A percentile compares a stretch with the other conserved stretches of the same genome.
phyloP scores from a whole-genome alignment of 2,113 vertebrate species.

The Eclectus roratus region DNA sequence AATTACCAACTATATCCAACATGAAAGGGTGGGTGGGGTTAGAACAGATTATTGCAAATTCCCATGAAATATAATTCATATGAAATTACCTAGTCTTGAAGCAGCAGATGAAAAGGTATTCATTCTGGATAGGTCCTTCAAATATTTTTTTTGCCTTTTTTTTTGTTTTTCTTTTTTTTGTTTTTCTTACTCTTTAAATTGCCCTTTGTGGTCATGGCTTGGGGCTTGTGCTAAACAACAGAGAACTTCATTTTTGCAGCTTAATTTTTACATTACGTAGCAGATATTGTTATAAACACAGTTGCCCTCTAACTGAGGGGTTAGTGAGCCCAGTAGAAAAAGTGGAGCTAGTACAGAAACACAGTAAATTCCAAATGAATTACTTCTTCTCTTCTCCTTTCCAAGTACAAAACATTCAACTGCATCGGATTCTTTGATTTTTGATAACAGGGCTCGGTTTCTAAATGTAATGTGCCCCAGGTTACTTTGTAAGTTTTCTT shows the following conservation, averaged over 20 bases:
- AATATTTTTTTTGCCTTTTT: background rate
- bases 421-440: slow-evolving; percentile 66
- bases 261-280: background rate
- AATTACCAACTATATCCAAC: slow-evolving; percentile 36
- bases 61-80: slow-evolving; percentile 41
- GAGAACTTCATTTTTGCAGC: background rate
- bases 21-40: slow-evolving; percentile 52
- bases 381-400: slow-evolving; percentile 33
- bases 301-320: background rate
- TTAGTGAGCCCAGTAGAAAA: background rate
- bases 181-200: background rate
- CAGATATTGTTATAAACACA: background rate
- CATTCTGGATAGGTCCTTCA: background rate
- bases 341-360: background rate
- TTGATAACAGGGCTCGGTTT: slow-evolving; percentile 67
- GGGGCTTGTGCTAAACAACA: background rate
- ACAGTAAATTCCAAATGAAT: slow-evolving; percentile 33
- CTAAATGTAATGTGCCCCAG: slow-evolving; percentile 70
- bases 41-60: slow-evolving; percentile 38
- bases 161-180: background rate
- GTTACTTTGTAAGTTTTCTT: slow-evolving; percentile 71
- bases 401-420: slow-evolving; percentile 60
- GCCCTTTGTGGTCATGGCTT: background rate
- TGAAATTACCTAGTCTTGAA: slow-evolving; percentile 18
- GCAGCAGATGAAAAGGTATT: slow-evolving; percentile 11